These are phyloP conservation scores for Eristalinus aeneus DNA, from an alignment of 2,888 invertebrate species.

Conservation along the genomic window DNA sequence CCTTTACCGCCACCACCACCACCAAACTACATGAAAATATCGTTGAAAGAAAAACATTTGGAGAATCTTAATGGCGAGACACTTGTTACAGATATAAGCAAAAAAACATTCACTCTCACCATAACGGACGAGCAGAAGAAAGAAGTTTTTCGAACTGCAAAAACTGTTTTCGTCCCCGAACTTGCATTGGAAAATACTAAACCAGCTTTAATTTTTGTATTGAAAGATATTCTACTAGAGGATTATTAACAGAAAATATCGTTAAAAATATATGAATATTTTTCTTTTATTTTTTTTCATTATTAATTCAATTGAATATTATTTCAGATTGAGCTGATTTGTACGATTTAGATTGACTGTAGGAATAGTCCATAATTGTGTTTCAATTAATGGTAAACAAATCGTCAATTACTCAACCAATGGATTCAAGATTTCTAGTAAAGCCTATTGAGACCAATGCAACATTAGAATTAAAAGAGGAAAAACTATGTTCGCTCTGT, in stretches of 20 bases:
- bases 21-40: conserved; percentile 20
- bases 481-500: too few relatives aligned
- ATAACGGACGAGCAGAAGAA: conserved; percentile 54
- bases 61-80: neutral
- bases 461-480: too few relatives aligned
- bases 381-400: too few relatives aligned
- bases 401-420: too few relatives aligned
- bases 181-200: conserved; percentile 75
- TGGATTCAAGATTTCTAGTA: too few relatives aligned
- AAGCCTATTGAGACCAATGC: too few relatives aligned
- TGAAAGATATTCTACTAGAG: conserved; percentile 69
- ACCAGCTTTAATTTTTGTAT: conserved; percentile 74
- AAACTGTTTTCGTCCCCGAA: conserved; percentile 73
- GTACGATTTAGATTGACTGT: too few relatives aligned
- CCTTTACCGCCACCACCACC: conserved; percentile 11
- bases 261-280: too few relatives aligned
- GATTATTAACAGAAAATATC: conserved; percentile 46
- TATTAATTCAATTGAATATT: too few relatives aligned
- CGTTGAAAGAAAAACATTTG: conserved; percentile 11
- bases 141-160: conserved; percentile 73
- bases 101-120: conserved; percentile 55
- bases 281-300: too few relatives aligned
- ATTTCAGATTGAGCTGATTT: too few relatives aligned
- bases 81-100: neutral
- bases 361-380: too few relatives aligned